phyloP scores from a whole-genome alignment of 2,797 vertebrate species.

The Steatocranus sp. region DNA sequence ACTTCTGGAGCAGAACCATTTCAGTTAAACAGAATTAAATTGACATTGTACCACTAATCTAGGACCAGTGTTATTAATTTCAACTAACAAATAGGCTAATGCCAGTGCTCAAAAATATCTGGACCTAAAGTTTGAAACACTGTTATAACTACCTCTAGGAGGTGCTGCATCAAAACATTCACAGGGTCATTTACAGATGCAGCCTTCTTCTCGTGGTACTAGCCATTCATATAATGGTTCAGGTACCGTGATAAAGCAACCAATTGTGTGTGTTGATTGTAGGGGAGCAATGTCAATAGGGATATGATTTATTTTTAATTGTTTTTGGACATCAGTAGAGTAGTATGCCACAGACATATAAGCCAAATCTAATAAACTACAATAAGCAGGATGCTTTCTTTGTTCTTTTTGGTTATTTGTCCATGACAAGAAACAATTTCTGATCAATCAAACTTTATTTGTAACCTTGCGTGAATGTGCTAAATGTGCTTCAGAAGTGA shows the following conservation, averaged over 20 bases:
- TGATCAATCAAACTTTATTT: not conserved
- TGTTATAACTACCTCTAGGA: not conserved
- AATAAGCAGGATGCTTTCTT: not conserved
- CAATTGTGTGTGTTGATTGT: not conserved
- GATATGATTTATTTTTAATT: not conserved
- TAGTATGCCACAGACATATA: not conserved
- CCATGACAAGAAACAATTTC: not conserved
- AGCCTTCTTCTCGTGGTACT: not conserved
- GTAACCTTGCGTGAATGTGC: not conserved
- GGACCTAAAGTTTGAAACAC: not conserved
- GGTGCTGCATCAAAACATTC: not conserved
- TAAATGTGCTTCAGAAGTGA: not conserved
- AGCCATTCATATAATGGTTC: not conserved
- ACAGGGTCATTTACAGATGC: not conserved
- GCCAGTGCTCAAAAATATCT: not conserved
- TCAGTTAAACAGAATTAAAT: not conserved
- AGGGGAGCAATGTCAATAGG: not conserved
- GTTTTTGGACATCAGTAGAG: not conserved
- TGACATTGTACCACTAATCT: not conserved
- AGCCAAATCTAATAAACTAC: not conserved
- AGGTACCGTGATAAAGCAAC: fast-evolving
- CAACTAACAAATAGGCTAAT: not conserved
- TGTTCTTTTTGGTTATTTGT: not conserved
- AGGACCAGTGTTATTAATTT: not conserved
- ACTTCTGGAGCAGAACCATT: not conserved